Evolutionary conservation across 2,797 vertebrate genomes (phyloP), one percentile per base, ranked within the genome.

Genomic region (Cyclura pinguis): DNA sequence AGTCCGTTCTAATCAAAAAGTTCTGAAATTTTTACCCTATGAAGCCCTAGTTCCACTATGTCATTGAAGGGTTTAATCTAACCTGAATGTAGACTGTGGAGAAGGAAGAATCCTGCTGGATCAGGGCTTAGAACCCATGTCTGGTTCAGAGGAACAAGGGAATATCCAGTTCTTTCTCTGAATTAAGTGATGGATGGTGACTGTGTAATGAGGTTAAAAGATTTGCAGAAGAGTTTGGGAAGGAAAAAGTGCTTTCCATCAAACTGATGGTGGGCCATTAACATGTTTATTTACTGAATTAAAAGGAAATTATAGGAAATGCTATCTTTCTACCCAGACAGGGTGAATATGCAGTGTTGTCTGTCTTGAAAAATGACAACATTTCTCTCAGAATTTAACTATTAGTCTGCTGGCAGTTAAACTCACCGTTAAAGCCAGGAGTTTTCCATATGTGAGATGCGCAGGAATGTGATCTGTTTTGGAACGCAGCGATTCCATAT

Each of bases 391-490:
- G 32, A 77, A 77, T 78, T 57, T 18, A 29, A 29, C 5, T 73
- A 59, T 6, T 62, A 85, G 55, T 22, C n/a, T 83, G 52, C 27
- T 86, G 35, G 18, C 52, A 12, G 80, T 50, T 80, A 50, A 77
- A 96, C 98, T 98, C 96, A 99, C 99, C 92, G 98, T 99, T 85
- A 98, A 96, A 22, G 99, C 98, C 88, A 99, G 97, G 6, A 99
- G 98, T 88, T 99, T 99, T 78, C 98, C 99, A 0, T 99, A 99
- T 50, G 99, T 99, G 90, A 99, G 98, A 95, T 99, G 99, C 52
- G 99, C 99, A 67, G 99, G 99, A n/a, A 99, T 98, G 96, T 99
- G 99, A 96, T 99, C 98, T 0, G 98, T 98, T 96, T 99, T 99
- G 96, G 98, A 98, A 95, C 98, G 96, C 95, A 99, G 94, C 0